Base-by-base conservation (phyloP, 1,140 invertebrate species). In the Pseudoatta argentina region DNA sequence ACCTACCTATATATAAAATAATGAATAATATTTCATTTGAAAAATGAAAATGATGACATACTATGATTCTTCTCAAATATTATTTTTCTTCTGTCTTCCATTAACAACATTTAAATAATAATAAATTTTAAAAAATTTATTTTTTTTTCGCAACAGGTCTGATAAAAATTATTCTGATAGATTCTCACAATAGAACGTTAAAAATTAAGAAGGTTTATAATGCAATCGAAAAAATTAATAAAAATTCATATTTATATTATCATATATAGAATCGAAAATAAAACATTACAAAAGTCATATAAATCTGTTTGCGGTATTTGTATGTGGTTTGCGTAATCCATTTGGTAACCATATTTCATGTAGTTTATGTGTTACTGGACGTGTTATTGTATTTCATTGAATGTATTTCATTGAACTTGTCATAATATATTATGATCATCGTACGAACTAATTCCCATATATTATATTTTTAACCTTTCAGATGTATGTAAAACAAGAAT, bases 401-500 rank as follows among this genome's bases (percentile, higher is more conserved):
- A n/a, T 51, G 21, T 51, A 69, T 71, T 81, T 81, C 4, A 27
- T 0, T 8, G 8, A 44, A 48, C 6, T 14, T 18, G 24, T 66
- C 44, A n/a, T 16, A 39, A 7, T 51, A n/a, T 16, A 71, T 72
- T 44, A 30, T 12, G 16, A 71, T 57, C 10, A 67, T 53, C n/a
- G n/a, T 53, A 5, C n/a, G 1, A 53, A 72, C 12, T 18, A 59
- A 14, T 82, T 82, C 6, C 12, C 10, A 44, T 44, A 18, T 72
- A 24, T 57, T 44, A 14, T 2, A 51, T 61, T 34, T 75, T 27
- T 71, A 81, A 81, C 14, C 5, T 21, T 83, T 73, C 10, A 61
- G 6, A 30, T 51, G 3, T 71, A 57, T 21, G n/a, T 48, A 61
- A 75, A 57, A n/a, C 55, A 61, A 18, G 18, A 39, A 27, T 7